phyloP scores from a whole-genome alignment of 2,888 invertebrate species.

The Philonicus albiceps region DNA sequence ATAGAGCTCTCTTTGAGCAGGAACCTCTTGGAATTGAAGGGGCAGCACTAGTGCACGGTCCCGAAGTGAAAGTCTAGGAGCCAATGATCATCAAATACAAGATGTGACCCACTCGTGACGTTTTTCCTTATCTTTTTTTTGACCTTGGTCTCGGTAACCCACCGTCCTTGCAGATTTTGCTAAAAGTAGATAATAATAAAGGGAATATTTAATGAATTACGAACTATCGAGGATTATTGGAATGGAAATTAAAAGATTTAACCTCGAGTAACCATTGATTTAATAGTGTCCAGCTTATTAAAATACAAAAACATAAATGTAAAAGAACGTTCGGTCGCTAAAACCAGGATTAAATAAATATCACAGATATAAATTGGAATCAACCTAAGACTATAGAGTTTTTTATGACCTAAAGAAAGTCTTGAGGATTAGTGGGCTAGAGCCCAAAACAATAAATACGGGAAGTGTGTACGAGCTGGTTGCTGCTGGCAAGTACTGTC shows the following conservation, averaged over 20 bases:
- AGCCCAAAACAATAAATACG: slow-evolving; percentile 23
- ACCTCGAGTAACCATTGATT: background rate
- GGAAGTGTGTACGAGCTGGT: background rate
- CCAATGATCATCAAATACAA: no score
- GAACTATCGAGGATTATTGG: background rate
- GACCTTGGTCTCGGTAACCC: no score
- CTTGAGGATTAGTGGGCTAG: slow-evolving; percentile 21
- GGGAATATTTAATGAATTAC: no score
- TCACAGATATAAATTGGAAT: slow-evolving; percentile 49
- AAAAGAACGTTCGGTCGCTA: slow-evolving; percentile 6
- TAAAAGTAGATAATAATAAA: no score
- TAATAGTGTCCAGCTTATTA: slow-evolving; percentile 31
- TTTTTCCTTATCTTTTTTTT: no score
- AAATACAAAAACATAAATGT: slow-evolving; percentile 33
- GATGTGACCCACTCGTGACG: no score
- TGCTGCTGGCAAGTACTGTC: background rate
- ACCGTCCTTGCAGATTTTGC: no score
- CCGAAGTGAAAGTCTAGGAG: no score
- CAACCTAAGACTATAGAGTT: slow-evolving; percentile 41
- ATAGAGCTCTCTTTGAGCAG: no score
- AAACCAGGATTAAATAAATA: slow-evolving; percentile 45
- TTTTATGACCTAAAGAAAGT: slow-evolving; percentile 38
- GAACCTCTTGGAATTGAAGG: no score
- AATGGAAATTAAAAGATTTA: background rate
- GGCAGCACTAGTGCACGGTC: no score